Base-by-base conservation (phyloP, 1,140 invertebrate genomes). In the Aphelenchoides besseyi region DNA sequence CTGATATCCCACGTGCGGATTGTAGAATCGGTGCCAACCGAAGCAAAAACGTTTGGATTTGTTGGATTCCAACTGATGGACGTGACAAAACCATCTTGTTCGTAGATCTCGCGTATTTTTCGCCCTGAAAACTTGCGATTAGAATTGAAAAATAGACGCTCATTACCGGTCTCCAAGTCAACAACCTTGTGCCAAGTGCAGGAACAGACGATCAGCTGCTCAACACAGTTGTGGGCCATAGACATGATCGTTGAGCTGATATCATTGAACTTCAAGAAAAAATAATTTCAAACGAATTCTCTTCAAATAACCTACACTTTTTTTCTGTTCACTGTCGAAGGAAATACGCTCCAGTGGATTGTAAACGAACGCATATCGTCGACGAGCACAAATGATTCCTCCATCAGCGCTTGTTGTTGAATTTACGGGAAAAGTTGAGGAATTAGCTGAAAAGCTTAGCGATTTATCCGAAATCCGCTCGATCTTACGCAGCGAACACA, bases 11-110 rank as follows among this genome's bases (percentile, higher is more conserved):
- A 69, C 3, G 67, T 69, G 1, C 67, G 64, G 16, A 69, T 29
- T 12, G 66, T 69, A 35, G 16, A 26, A 62, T 69, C 67, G 2
- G 61, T 69, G 16, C 68, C 67, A 1, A 28, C 29, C 18, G 67
- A 29, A 23, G 67, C 67, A 71, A 69, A 71, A 5, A 69, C 23
- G 61, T 69, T 69, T 29, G 67, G 64, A 70, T 70, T 71, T 16
- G 36, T 33, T n/a, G 64, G 64, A 30, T 28, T 69, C 64, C 64
- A 69, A 23, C 16, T 18, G 12, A 69, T 28, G 29, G 28, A n/a
- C 61, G 61, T 70, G 16, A 69, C 33, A 33, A 71, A 26, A n/a
- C 67, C 67, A 29, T 69, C 67, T 23, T 69, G 67, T 33, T 69
- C 67, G 61, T 69, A 69, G n/a, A 69, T 70, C 61, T 66, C 63